Conservation (phyloP, 2,888 invertebrate genomes). For the Meghimatium bilineatum region DNA sequence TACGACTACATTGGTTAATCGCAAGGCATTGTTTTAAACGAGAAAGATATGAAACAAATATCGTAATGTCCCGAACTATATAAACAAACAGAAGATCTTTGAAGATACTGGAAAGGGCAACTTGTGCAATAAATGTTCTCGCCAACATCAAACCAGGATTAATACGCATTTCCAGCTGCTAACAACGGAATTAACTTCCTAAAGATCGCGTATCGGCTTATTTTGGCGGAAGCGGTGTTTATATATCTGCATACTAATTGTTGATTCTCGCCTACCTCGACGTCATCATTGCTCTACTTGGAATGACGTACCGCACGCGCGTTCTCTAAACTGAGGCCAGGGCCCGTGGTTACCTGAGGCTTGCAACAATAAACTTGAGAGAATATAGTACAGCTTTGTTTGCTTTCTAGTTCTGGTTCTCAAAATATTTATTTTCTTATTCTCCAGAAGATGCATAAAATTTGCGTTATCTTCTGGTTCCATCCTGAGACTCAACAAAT, state of each 20-base stretch:
- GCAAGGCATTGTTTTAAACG: neutral
- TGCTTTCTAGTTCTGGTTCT: conserved; percentile 40
- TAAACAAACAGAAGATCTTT: neutral
- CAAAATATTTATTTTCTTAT: conserved; percentile 50
- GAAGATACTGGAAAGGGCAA: neutral
- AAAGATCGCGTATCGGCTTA: conserved; percentile 29
- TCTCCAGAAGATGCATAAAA: conserved; percentile 16
- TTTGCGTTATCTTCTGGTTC: neutral
- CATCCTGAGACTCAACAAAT: neutral
- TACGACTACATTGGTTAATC: neutral
- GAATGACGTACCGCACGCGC: conserved; percentile 24
- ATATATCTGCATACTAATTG: conserved; percentile 28
- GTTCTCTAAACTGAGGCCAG: conserved; percentile 24
- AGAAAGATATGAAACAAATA: neutral
- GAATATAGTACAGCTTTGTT: conserved; percentile 27
- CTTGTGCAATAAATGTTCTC: neutral
- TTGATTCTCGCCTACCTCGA: conserved; percentile 25
- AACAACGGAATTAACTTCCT: conserved; percentile 28
- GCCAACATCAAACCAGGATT: neutral
- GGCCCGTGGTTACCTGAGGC: conserved; percentile 29
- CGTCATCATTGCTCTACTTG: conserved; percentile 22
- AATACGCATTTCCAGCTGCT: neutral
- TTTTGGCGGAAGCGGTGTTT: conserved; percentile 31
- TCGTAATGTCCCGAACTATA: neutral
- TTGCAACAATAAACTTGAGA: conserved; percentile 40